Conservation (phyloP, 2,797 vertebrate genomes). For the Selene dorsalis region DNA sequence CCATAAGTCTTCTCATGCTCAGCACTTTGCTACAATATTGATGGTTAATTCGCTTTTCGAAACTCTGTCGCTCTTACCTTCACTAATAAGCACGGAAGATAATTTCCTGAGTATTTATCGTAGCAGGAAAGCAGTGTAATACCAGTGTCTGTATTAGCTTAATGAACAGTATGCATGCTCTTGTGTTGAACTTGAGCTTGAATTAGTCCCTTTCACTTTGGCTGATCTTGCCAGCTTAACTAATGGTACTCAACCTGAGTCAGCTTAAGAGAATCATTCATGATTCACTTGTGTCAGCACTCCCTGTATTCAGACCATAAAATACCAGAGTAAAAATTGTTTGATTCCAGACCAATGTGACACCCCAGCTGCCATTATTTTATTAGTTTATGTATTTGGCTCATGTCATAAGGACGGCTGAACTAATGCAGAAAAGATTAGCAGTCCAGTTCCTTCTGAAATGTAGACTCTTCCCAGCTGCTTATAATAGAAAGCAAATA, state of each 20-base stretch:
- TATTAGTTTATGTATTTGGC: constrained; percentile 9
- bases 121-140: background rate
- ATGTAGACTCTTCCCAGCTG: background rate
- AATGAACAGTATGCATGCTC: constrained; percentile 13
- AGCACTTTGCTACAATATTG: constrained; percentile 45
- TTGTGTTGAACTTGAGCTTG: constrained; percentile 31
- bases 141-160: constrained; percentile 11
- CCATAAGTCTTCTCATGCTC: constrained; percentile 21
- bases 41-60: constrained; percentile 19
- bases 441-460: background rate
- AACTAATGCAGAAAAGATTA: constrained; percentile 34
- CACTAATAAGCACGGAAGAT: constrained; percentile 18
- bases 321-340: constrained; percentile 22
- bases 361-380: constrained; percentile 10
- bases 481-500: constrained; percentile 15
- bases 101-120: constrained; percentile 6
- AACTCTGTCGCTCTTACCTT: constrained; percentile 29
- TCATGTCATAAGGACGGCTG: constrained; percentile 23
- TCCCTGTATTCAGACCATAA: constrained; percentile 40
- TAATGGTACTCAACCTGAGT: constrained; percentile 68
- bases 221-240: constrained; percentile 53
- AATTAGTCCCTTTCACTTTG: constrained; percentile 27
- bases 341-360: constrained; percentile 35
- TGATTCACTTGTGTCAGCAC: constrained; percentile 59
- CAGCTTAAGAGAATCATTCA: constrained; percentile 63